Evolutionary conservation across 2,113 vertebrate species (phyloP).

Genomic region (Bubo bubo): DNA sequence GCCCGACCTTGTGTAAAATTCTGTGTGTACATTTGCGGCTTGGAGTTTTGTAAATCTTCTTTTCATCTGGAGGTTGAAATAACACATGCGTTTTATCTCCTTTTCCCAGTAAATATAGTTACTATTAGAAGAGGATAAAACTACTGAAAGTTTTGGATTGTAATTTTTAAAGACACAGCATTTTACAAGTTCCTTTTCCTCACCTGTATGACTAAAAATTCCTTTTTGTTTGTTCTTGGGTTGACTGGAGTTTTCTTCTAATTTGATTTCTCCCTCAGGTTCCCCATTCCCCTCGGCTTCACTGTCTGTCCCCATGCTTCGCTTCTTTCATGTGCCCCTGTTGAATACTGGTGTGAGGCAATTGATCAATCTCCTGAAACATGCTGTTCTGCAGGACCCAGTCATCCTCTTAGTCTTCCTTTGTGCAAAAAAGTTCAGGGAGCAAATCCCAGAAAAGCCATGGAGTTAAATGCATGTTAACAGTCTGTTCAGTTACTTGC

Average conservation of each 20-base stretch:
- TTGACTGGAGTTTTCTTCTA: not conserved
- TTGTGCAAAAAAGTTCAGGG: not conserved
- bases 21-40: not conserved
- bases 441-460: not conserved
- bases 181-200: not conserved
- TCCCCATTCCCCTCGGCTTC: not conserved
- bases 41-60: not conserved
- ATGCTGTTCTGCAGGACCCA: not conserved
- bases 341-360: not conserved
- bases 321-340: not conserved
- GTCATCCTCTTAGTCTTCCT: not conserved
- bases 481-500: not conserved
- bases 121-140: not conserved
- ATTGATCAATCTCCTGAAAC: not conserved
- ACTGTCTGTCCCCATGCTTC: not conserved
- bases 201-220: not conserved
- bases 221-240: not conserved
- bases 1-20: not conserved
- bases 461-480: not conserved
- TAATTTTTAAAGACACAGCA: not conserved
- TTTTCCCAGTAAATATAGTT: not conserved
- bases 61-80: not conserved
- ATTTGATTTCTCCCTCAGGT: not conserved
- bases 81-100: not conserved
- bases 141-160: not conserved